These are phyloP conservation scores for Australoheros scitulus DNA, from an alignment of 2,113 vertebrate genomes.

Conservation along the genomic window DNA sequence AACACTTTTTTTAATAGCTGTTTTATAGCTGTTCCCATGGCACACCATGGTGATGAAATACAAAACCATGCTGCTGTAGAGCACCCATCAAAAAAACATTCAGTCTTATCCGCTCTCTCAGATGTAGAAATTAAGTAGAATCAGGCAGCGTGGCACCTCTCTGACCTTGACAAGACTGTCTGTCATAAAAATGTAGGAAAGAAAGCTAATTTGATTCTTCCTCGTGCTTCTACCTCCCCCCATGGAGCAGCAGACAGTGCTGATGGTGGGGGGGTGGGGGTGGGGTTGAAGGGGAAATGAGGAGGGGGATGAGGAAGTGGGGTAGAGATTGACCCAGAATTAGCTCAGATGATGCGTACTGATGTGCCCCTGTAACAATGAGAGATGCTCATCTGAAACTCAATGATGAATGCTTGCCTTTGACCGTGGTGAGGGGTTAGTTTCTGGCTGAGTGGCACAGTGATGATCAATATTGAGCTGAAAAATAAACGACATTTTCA, in stretches of 20 bases:
- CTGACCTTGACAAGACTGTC: conserved; percentile 58
- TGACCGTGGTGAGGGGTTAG: conserved; percentile 16
- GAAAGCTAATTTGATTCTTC: conserved; percentile 68
- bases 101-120: background rate
- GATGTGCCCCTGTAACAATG: conserved; percentile 60
- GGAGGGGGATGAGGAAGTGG: conserved; percentile 46
- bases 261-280: conserved; percentile 16
- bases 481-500: background rate
- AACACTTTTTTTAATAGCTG: background rate
- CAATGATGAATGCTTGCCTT: conserved; percentile 26
- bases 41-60: background rate
- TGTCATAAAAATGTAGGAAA: conserved; percentile 50
- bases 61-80: background rate
- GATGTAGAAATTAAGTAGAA: conserved; percentile 25
- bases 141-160: conserved; percentile 21
- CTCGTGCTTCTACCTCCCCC: conserved; percentile 43
- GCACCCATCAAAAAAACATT: background rate
- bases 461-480: background rate
- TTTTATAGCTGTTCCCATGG: background rate
- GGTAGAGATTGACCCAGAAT: conserved; percentile 76
- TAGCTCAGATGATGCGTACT: conserved; percentile 57
- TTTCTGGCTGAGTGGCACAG: conserved; percentile 5
- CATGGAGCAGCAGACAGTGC: conserved; percentile 51
- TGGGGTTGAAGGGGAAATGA: conserved; percentile 27
- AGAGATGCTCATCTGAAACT: conserved; percentile 42